Conservation (phyloP, 2,797 vertebrate species). For the Staurois parvus region DNA sequence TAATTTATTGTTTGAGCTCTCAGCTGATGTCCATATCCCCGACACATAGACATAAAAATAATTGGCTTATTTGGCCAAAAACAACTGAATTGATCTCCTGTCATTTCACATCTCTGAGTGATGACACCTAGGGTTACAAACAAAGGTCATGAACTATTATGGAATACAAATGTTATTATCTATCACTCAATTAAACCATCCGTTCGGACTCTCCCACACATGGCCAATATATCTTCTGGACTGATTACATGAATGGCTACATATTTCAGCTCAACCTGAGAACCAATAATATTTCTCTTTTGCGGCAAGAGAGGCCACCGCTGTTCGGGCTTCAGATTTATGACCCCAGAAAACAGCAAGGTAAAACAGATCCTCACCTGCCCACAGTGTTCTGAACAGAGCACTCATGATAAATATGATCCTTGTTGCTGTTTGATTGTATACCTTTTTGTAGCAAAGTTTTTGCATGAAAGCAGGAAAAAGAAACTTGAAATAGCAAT, state of each 20-base stretch:
- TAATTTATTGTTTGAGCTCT: too few species aligned
- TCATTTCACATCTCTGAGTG: too few species aligned
- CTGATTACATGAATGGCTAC: conserved; percentile 98
- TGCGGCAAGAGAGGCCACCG: conserved; percentile 92
- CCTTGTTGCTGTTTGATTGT: neutral
- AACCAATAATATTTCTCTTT: conserved; percentile 85
- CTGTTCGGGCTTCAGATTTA: conserved; percentile 95
- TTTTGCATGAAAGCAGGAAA: neutral
- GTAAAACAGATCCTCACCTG: conserved; percentile 70
- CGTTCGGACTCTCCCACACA: conserved; percentile 96
- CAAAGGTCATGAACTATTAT: neutral
- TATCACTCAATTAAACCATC: conserved; percentile 85
- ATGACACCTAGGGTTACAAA: neutral
- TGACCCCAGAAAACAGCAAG: conserved; percentile 94
- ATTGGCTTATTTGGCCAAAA: too few species aligned
- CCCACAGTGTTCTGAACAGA: neutral
- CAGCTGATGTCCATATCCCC: too few species aligned
- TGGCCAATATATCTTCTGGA: conserved; percentile 94
- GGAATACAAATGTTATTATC: conserved; percentile 34
- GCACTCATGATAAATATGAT: neutral
- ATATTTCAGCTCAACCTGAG: conserved; percentile 94
- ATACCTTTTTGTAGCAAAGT: conserved; percentile 14
- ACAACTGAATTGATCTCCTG: too few species aligned
- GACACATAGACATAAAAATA: too few species aligned
- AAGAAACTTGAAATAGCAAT: conserved; percentile 4